Evolutionary conservation across 2,888 invertebrate species (phyloP), one percentile per base, ranked within the genome.

Genomic region (Chrysina gloriosa): DNA sequence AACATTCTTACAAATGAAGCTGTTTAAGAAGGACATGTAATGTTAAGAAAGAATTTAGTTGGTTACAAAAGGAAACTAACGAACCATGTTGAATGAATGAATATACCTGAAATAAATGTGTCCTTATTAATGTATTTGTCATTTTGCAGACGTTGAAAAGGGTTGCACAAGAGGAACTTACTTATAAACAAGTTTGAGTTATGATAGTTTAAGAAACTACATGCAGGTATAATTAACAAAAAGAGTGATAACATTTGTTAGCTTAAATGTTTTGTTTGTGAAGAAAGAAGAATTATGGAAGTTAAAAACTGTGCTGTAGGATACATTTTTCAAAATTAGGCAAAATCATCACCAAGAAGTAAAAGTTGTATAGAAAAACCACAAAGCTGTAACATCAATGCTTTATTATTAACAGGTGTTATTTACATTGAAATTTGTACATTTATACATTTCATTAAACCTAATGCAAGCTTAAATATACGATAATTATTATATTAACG

Each of bases 371-470:
- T 6, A 6, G 9, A 39, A 1, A 58, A 19, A 42, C 11, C 5
- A 31, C 27, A 31, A 52, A n/a, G 34, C n/a, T 58, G 23, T 67
- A 71, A 71, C 71, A 71, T 67, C 70, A 69, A 72, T 67, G 56
- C 56, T 71, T 67, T 71, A 71, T 71, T 71, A 65, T 69, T 70
- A 67, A 67, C 67, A 67, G 61, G 23, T 45, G 31, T 67, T n/a
- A 67, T 67, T 61, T 67, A 67, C 63, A 63, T 67, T 31, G 27
- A 66, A 14, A 52, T 66, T 66, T 66, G 66, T 66, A 66, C 66
- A 66, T 66, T 66, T 66, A 66, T 66, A 66, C 66, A 66, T 31
- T 54, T 34, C 11, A 14, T 27, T 56, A 52, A 58, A 48, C 16
- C 34, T 56, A 56, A 58, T 34, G 14, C 23, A 56, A 47, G n/a